Evolutionary conservation across 2,113 vertebrate genomes (phyloP).

Genomic region (Chamaea fasciata): DNA sequence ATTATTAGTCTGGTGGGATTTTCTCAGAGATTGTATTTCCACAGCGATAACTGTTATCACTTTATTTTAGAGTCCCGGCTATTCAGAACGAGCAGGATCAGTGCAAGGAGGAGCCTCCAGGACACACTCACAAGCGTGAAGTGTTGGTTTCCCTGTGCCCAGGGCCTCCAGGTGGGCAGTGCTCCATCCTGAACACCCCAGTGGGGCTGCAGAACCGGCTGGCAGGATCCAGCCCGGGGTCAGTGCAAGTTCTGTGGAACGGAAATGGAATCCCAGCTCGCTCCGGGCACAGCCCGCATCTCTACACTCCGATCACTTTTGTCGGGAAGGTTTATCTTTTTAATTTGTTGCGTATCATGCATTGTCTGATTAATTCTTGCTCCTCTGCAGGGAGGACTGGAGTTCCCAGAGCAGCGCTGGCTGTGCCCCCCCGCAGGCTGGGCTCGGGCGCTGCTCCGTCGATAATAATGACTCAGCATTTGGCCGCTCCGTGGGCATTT

Average conservation of each 20-base stretch:
- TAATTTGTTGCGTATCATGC: constrained; percentile 26
- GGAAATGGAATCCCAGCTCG: not conserved
- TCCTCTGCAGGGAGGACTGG: constrained; percentile 20
- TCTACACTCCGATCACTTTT: not conserved
- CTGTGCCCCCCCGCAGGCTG: not conserved
- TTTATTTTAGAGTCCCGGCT: not conserved
- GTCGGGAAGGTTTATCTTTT: constrained; percentile 44
- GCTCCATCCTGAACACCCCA: accelerated
- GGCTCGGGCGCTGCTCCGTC: not conserved
- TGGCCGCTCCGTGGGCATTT: not conserved
- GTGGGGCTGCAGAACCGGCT: not conserved
- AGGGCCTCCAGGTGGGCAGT: not conserved
- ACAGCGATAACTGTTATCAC: not conserved
- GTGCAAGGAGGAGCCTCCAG: not conserved
- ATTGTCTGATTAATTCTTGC: constrained; percentile 30
- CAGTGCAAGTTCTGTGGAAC: accelerated
- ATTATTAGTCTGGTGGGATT: constrained; percentile 29
- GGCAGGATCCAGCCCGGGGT: accelerated
- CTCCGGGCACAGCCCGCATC: accelerated
- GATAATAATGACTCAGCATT: constrained; percentile 41
- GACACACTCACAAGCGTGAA: accelerated
- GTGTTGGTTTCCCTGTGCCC: not conserved
- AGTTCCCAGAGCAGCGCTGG: not conserved
- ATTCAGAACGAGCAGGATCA: not conserved
- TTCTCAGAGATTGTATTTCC: not conserved